These are phyloP conservation scores for Ditylenchus weischeri DNA, from an alignment of 2,888 invertebrate species.

Conservation along the genomic window DNA sequence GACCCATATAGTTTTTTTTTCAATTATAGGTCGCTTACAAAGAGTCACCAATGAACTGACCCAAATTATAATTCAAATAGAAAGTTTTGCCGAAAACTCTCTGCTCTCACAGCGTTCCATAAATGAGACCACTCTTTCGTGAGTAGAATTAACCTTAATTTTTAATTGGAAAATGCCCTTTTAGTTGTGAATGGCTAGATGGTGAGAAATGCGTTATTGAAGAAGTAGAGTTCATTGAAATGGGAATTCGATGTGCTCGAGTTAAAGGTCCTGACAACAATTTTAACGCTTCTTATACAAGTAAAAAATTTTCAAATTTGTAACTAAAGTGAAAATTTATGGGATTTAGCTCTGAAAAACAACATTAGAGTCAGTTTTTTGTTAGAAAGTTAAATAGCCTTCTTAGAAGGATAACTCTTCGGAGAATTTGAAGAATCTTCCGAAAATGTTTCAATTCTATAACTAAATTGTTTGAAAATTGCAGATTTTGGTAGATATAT, in stretches of 20 bases:
- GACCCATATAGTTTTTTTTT: background rate
- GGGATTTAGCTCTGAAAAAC: constrained; percentile 13
- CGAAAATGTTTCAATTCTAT: background rate
- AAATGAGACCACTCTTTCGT: constrained; percentile 17
- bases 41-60: background rate
- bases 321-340: background rate
- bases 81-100: constrained; percentile 14
- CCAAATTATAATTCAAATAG: constrained; percentile 8
- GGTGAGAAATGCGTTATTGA: constrained; percentile 20
- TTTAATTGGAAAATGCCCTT: background rate
- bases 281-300: constrained; percentile 21
- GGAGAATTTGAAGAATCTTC: background rate
- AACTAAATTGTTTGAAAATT: no score
- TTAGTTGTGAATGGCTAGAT: constrained; percentile 27
- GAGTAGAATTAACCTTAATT: background rate
- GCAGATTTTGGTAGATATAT: constrained; percentile 7
- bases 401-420: background rate
- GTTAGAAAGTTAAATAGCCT: background rate
- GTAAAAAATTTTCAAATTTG: background rate
- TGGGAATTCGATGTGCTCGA: constrained; percentile 18
- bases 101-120: constrained; percentile 8
- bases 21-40: constrained; percentile 17
- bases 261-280: constrained; percentile 15
- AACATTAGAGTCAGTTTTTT: background rate
- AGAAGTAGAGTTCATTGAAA: constrained; percentile 15